A percentile compares a stretch with the other conserved stretches of the same genome.
These are phyloP conservation scores for Trichomycterus rosablanca DNA, from an alignment of 2,113 vertebrate genomes.

Conservation along the genomic window DNA sequence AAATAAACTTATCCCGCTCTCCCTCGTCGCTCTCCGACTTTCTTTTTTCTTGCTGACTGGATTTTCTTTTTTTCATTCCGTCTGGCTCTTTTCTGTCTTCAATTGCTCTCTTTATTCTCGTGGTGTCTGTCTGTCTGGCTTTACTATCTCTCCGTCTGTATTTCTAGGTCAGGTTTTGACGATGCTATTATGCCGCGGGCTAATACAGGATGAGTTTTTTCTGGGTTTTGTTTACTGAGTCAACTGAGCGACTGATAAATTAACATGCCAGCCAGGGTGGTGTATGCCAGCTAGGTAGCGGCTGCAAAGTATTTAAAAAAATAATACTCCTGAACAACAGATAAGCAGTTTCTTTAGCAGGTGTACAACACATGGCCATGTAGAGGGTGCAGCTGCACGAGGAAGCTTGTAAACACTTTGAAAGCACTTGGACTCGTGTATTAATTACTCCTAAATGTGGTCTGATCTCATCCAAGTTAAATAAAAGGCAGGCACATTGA, in stretches of 20 bases:
- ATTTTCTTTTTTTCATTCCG: background rate
- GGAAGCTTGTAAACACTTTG: too few species aligned
- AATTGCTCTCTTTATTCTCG: conserved; percentile 1
- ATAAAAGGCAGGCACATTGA: too few species aligned
- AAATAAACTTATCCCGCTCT: conserved; percentile 61
- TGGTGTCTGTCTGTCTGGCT: conserved; percentile 2
- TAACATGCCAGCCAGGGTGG: conserved; percentile 9
- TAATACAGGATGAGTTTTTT: conserved; percentile 40
- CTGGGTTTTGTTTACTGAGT: conserved; percentile 39
- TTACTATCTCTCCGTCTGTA: conserved; percentile 29
- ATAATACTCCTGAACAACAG: background rate
- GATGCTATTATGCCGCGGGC: conserved; percentile 32
- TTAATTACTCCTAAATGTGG: too few species aligned
- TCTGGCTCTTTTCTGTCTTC: background rate
- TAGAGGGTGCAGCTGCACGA: too few species aligned
- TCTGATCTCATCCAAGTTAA: too few species aligned
- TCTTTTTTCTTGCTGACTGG: background rate
- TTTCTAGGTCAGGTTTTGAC: conserved; percentile 40
- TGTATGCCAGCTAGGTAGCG: conserved; percentile 11
- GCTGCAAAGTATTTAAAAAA: conserved; percentile 22
- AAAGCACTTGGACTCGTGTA: too few species aligned
- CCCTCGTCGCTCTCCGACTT: background rate
- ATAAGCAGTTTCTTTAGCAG: too few species aligned
- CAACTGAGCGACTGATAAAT: conserved; percentile 23
- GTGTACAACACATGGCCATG: too few species aligned